phyloP scores from a whole-genome alignment of 2,113 vertebrate genomes.

The Corydoras sp. region DNA sequence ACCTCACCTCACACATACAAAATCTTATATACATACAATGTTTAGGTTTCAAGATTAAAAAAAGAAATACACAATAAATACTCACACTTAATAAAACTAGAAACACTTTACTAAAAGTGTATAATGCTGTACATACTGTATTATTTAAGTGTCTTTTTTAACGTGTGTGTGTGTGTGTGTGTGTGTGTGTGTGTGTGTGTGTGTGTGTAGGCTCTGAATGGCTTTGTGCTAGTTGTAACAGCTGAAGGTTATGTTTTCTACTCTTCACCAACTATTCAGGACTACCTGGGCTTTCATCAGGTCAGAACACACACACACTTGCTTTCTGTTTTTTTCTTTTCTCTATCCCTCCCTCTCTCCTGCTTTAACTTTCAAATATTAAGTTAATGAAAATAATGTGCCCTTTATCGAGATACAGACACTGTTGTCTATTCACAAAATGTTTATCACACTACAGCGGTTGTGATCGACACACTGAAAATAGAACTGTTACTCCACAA shows the following conservation, averaged over 20 bases:
- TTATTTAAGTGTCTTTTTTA: not conserved
- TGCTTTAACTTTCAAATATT: too few species aligned
- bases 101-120: too few species aligned
- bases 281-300: constrained; percentile 63
- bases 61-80: too few species aligned
- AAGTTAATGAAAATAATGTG: too few species aligned
- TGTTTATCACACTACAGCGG: too few species aligned
- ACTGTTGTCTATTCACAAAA: too few species aligned
- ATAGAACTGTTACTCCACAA: too few species aligned
- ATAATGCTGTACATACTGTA: not conserved
- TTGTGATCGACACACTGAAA: too few species aligned
- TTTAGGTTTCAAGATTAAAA: too few species aligned
- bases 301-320: constrained; percentile 35
- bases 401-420: too few species aligned
- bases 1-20: constrained; percentile 9
- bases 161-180: constrained; percentile 14
- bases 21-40: constrained; percentile 1
- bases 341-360: too few species aligned
- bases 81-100: too few species aligned
- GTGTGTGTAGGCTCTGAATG: constrained; percentile 51
- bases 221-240: constrained; percentile 56
- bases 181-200: not conserved
- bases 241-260: constrained; percentile 59
- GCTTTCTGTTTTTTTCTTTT: not conserved
- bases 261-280: constrained; percentile 53